Conservation (phyloP, 2,113 vertebrate genomes). For the Pollachius pollachius region DNA sequence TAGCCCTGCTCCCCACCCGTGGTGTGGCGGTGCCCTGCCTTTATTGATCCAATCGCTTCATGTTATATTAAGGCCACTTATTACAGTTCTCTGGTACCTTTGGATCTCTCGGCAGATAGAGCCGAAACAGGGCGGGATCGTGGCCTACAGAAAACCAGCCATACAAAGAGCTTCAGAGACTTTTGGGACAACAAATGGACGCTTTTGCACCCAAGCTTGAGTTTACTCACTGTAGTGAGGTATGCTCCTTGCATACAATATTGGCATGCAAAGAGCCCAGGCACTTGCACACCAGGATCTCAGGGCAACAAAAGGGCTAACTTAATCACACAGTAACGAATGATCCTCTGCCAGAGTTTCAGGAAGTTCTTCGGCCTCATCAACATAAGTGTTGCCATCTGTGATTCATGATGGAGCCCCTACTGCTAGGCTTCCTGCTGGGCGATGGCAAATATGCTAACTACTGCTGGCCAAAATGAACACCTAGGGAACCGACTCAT, state of each 20-base stretch:
- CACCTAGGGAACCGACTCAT: no score
- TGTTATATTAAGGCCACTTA: slow-evolving; percentile 50
- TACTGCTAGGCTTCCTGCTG: no score
- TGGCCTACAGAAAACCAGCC: slow-evolving; percentile 3
- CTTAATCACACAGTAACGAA: slow-evolving; percentile 23
- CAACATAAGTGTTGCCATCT: slow-evolving; percentile 35
- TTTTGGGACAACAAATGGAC: no score
- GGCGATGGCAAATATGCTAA: no score
- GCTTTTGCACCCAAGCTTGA: no score
- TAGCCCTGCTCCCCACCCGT: slow-evolving; percentile 21
- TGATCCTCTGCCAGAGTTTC: slow-evolving; percentile 26
- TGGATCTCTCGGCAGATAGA: slow-evolving; percentile 29
- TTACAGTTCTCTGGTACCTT: slow-evolving; percentile 27
- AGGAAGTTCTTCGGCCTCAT: slow-evolving; percentile 19
- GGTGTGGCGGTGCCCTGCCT: slow-evolving; percentile 43
- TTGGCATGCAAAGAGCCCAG: neutral
- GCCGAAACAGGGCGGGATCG: neutral
- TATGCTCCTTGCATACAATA: no score
- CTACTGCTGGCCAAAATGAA: no score
- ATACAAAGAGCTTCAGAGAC: no score
- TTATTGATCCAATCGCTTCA: slow-evolving; percentile 60
- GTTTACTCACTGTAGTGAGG: no score
- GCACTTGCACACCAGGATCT: neutral
- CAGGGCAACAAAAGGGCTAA: neutral
- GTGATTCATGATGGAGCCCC: slow-evolving; percentile 40